A percentile compares a stretch with the other conserved stretches of the same genome.
Evolutionary conservation across 2,113 vertebrate species (phyloP).

Genomic region (Thermophis baileyi): DNA sequence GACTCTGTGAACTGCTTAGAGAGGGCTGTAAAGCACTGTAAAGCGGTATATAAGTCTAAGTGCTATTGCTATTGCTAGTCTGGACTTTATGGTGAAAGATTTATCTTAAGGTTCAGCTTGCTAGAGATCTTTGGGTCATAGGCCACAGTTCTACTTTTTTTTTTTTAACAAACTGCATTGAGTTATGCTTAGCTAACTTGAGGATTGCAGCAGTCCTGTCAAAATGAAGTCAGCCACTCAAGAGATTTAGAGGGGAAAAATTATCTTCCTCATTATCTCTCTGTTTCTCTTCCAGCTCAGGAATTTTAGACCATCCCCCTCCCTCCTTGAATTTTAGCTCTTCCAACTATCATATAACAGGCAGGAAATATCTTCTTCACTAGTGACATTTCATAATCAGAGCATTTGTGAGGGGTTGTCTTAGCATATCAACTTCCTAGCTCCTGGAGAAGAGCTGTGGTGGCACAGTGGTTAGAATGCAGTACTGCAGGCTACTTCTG

Average conservation of each 20-base stretch:
- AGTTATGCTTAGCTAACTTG: background rate
- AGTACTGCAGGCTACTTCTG: no score
- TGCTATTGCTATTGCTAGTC: no score
- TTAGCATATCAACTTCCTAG: background rate
- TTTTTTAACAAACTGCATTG: background rate
- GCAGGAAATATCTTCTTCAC: background rate
- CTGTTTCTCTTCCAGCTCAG: constrained; percentile 10
- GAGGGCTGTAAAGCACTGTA: no score
- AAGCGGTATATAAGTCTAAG: no score
- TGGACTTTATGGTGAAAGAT: background rate
- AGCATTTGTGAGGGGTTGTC: background rate
- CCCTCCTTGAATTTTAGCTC: constrained; percentile 5
- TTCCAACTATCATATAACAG: background rate
- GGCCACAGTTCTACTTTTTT: background rate
- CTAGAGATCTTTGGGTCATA: background rate
- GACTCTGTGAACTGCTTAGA: no score
- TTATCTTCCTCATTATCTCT: background rate
- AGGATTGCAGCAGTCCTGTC: background rate
- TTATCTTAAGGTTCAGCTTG: background rate
- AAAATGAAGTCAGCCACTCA: background rate
- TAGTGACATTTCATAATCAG: background rate
- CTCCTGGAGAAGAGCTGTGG: constrained; percentile 7
- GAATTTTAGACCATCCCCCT: constrained; percentile 28
- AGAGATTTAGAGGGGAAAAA: background rate
- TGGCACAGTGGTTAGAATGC: no score